phyloP scores from a whole-genome alignment of 2,888 invertebrate species.

The Xestia sexstrigata region DNA sequence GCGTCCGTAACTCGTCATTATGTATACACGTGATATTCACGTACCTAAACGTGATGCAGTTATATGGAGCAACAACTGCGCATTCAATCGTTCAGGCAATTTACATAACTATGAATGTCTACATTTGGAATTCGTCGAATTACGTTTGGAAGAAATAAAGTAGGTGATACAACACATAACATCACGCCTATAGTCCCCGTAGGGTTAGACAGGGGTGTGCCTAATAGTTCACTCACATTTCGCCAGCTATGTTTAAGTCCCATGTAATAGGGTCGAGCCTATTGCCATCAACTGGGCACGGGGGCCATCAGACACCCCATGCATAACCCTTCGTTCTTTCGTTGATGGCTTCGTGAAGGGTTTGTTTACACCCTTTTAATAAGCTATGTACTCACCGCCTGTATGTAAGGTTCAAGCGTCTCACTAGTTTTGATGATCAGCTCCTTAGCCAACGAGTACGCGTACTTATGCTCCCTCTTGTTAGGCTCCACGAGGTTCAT shows the following conservation, averaged over 20 bases:
- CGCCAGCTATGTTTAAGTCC: no score
- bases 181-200: no score
- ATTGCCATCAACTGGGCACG: no score
- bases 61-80: not conserved
- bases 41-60: not conserved
- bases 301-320: no score
- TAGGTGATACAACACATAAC: not conserved
- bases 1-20: not conserved
- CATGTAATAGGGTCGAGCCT: no score
- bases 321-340: no score
- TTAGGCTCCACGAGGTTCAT: constrained; percentile 98
- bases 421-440: constrained; percentile 97
- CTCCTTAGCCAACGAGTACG: constrained; percentile 97
- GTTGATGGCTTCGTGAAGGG: no score
- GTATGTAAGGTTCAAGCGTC: constrained; percentile 98
- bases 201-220: no score
- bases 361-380: no score
- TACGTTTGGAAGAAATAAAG: not conserved
- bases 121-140: not conserved
- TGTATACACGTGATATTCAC: constrained; percentile 11
- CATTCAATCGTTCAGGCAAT: not conserved
- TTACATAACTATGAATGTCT: not conserved
- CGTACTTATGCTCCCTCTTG: constrained; percentile 97
- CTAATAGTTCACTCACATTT: no score
- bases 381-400: constrained; percentile 96